Evolutionary conservation across 2,888 invertebrate genomes (phyloP).

Genomic region (Meta bourneti): DNA sequence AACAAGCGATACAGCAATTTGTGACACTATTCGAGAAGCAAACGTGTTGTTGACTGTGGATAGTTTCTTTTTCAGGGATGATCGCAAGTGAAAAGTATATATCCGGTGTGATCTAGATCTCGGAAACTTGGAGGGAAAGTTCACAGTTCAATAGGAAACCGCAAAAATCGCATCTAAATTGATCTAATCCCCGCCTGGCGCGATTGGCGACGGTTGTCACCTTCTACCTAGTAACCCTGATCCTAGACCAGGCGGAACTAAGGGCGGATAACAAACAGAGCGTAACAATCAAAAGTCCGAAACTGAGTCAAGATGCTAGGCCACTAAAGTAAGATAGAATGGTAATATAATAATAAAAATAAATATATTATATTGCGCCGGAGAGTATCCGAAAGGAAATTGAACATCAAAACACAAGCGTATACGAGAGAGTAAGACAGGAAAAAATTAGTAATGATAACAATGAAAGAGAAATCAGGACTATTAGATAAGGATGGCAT

Average conservation of each 20-base stretch:
- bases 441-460: conserved; percentile 19
- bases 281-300: conserved; percentile 64
- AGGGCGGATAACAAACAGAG: conserved; percentile 71
- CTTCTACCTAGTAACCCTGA: conserved; percentile 75
- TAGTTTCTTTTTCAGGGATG: too few species aligned
- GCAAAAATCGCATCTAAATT: conserved; percentile 13
- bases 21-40: neutral
- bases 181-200: neutral
- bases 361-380: conserved; percentile 61
- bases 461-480: conserved; percentile 43
- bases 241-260: conserved; percentile 75
- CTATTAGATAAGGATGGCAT: conserved; percentile 56
- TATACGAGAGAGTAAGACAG: conserved; percentile 20
- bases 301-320: conserved; percentile 76
- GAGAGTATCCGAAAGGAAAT: conserved; percentile 52
- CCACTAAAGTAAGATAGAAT: conserved; percentile 66
- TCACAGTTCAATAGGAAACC: conserved; percentile 56
- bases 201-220: conserved; percentile 73
- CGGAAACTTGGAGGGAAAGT: conserved; percentile 26
- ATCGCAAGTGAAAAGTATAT: too few species aligned
- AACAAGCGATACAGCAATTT: neutral
- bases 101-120: conserved; percentile 2
- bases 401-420: conserved; percentile 45
- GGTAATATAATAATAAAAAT: conserved; percentile 48
- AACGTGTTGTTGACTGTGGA: neutral